Evolutionary conservation across 1,140 invertebrate genomes (phyloP).

Genomic region (Vanessa tameamea): DNA sequence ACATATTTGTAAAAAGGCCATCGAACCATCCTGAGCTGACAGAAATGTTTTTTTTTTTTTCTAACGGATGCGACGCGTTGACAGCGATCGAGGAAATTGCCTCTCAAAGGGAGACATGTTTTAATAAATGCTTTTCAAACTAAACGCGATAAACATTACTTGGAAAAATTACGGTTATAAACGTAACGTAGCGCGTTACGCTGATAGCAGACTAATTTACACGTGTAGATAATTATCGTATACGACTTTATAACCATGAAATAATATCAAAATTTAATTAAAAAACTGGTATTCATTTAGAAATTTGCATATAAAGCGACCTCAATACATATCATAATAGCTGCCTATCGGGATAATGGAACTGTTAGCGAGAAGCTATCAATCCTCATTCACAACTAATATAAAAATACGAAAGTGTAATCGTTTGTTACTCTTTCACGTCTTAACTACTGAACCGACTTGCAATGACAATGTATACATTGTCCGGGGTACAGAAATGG

Average conservation of each 20-base stretch:
- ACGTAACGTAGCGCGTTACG: slow-evolving; percentile 15
- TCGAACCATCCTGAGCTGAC: slow-evolving; percentile 23
- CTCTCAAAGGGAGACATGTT: slow-evolving; percentile 16
- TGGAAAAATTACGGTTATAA: slow-evolving; percentile 14
- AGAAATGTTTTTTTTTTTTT: slow-evolving; percentile 17
- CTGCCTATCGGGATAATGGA: neutral
- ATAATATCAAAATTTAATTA: neutral
- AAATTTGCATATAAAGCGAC: neutral
- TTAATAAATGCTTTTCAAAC: slow-evolving; percentile 17
- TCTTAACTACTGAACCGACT: no score
- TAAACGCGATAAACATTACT: slow-evolving; percentile 1
- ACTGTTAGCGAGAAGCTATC: neutral
- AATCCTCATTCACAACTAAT: neutral
- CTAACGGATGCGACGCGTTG: slow-evolving; percentile 20
- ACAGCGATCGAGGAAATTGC: slow-evolving; percentile 15
- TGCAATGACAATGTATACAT: no score
- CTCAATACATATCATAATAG: neutral
- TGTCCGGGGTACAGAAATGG: no score
- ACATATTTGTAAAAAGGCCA: neutral
- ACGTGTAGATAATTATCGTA: neutral
- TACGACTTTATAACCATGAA: neutral
- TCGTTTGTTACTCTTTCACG: no score
- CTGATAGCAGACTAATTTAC: slow-evolving; percentile 14
- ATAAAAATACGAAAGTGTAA: no score
- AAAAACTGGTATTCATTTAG: neutral